Evolutionary conservation across 2,113 vertebrate species (phyloP).

Genomic region (Oceanodroma tethys): DNA sequence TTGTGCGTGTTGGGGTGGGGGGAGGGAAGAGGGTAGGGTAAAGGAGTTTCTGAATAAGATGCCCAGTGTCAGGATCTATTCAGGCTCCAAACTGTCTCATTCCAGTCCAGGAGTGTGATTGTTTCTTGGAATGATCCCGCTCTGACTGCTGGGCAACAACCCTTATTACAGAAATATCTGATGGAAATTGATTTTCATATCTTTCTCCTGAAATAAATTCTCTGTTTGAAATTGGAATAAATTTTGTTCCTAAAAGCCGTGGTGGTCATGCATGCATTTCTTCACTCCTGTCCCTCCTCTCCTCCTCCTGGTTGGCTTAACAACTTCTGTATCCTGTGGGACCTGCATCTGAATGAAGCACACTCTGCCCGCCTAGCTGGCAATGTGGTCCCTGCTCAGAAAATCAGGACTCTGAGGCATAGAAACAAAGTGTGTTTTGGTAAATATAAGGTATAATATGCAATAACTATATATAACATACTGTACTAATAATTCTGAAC

Average conservation of each 20-base stretch:
- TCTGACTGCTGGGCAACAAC: conserved; percentile 60
- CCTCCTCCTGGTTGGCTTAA: background rate
- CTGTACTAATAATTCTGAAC: background rate
- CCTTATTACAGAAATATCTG: conserved; percentile 64
- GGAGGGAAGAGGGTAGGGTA: conserved; percentile 42
- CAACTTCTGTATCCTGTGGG: background rate
- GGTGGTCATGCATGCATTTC: background rate
- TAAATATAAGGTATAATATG: background rate
- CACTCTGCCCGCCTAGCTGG: background rate
- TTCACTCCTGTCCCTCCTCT: background rate
- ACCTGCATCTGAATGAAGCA: background rate
- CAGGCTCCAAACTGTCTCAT: conserved; percentile 57
- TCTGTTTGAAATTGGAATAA: conserved; percentile 87
- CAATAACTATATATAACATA: background rate
- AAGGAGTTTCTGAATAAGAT: conserved; percentile 56
- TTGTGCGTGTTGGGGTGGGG: conserved; percentile 54
- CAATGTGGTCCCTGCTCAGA: background rate
- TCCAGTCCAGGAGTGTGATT: conserved; percentile 37
- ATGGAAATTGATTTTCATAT: conserved; percentile 81
- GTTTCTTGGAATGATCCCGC: conserved; percentile 40
- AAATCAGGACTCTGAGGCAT: background rate
- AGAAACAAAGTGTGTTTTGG: background rate
- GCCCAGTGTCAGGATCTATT: conserved; percentile 50
- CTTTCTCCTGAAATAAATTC: conserved; percentile 82
- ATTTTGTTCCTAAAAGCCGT: conserved; percentile 77